phyloP scores from a whole-genome alignment of 1,140 invertebrate species.

The Eulimnadia texana region DNA sequence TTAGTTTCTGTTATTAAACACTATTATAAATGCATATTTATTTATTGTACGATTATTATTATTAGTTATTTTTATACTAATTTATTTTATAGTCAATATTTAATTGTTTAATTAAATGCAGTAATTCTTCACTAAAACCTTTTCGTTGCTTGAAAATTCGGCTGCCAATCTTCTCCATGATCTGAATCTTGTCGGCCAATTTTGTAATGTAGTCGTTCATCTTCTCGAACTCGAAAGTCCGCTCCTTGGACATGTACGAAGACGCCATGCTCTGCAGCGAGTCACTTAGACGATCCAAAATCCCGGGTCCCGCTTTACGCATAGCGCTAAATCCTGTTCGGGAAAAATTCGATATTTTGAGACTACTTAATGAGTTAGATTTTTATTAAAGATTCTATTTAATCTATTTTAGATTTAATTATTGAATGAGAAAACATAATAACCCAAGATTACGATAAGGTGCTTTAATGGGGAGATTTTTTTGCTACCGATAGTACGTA shows the following conservation, averaged over 20 bases:
- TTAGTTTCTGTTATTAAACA: no score
- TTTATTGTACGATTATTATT: no score
- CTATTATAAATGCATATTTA: no score
- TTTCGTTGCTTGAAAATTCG: conserved; percentile 50
- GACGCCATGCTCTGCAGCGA: conserved; percentile 43
- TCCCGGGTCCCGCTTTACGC: conserved; percentile 42
- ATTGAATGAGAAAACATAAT: no score
- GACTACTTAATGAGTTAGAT: not conserved
- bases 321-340: conserved; percentile 46
- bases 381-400: not conserved
- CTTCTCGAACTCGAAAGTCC: conserved; percentile 46
- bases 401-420: no score
- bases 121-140: conserved; percentile 29
- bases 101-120: not conserved
- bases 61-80: no score
- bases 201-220: conserved; percentile 45
- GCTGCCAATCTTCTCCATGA: conserved; percentile 47
- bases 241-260: conserved; percentile 39
- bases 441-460: no score
- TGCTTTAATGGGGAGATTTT: no score
- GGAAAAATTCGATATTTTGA: not conserved
- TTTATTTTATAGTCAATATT: no score
- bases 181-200: conserved; percentile 45
- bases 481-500: no score
- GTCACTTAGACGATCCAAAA: conserved; percentile 40